phyloP scores from a whole-genome alignment of 2,113 vertebrate species.

The Caretta caretta region DNA sequence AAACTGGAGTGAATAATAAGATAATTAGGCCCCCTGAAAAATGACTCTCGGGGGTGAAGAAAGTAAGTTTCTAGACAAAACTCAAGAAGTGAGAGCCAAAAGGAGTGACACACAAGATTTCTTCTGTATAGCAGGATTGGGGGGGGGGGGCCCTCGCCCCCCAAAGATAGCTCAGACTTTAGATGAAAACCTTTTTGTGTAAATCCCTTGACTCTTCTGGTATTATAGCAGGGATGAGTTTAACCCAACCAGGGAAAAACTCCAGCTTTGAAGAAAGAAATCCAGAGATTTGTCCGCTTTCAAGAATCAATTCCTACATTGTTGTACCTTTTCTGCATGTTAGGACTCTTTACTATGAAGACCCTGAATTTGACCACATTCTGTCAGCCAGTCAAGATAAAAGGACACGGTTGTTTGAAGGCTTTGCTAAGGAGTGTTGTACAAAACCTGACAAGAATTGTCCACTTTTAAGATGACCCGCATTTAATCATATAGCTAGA shows the following conservation, averaged over 20 bases:
- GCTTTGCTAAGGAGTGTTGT: background rate
- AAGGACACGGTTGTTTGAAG: constrained; percentile 17
- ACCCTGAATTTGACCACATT: constrained; percentile 34
- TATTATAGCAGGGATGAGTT: constrained; percentile 42
- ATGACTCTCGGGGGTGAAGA: background rate
- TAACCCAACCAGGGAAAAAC: background rate
- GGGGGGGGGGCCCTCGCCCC: background rate
- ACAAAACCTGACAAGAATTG: constrained; percentile 5
- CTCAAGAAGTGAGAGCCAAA: background rate
- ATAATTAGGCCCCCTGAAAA: background rate
- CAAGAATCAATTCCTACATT: constrained; percentile 51
- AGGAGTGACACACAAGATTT: constrained; percentile 41
- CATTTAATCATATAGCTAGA: constrained; percentile 67
- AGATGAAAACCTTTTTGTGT: constrained; percentile 39
- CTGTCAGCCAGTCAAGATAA: constrained; percentile 51
- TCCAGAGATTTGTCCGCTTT: constrained; percentile 41
- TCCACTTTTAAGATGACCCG: constrained; percentile 50
- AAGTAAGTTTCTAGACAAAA: background rate
- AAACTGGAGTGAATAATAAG: background rate
- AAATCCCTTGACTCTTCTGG: constrained; percentile 19
- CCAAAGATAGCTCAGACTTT: constrained; percentile 22
- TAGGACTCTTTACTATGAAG: constrained; percentile 27
- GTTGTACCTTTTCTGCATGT: constrained; percentile 31
- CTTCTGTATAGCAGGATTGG: background rate
- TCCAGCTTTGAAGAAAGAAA: constrained; percentile 50